A percentile compares a stretch with the other conserved stretches of the same genome.
Conservation (phyloP, 2,888 invertebrate species). For the Chelonus formosanus region DNA sequence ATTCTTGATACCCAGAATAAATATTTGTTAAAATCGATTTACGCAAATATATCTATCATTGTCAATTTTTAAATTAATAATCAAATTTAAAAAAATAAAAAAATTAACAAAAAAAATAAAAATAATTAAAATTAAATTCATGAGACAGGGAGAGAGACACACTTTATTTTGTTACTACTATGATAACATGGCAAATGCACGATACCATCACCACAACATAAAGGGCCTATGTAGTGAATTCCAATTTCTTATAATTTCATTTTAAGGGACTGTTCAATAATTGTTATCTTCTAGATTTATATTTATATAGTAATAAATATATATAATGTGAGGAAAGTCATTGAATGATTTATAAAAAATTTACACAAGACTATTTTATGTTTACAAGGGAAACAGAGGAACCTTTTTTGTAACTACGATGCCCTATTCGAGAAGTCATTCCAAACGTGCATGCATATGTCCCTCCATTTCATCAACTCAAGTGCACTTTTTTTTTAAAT, state of each 20-base stretch:
- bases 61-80: constrained; percentile 26
- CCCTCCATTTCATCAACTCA: constrained; percentile 57
- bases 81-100: constrained; percentile 8
- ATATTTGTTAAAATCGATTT: constrained; percentile 30
- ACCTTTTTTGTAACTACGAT: constrained; percentile 59
- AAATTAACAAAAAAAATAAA: constrained; percentile 32
- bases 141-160: constrained; percentile 44
- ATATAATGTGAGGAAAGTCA: constrained; percentile 10
- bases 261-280: background rate
- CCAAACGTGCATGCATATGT: constrained; percentile 63
- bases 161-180: constrained; percentile 50
- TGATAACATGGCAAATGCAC: constrained; percentile 63
- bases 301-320: constrained; percentile 42
- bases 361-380: constrained; percentile 62
- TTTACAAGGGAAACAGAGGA: constrained; percentile 63
- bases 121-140: constrained; percentile 26
- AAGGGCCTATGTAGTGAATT: constrained; percentile 50
- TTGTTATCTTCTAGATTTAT: constrained; percentile 40
- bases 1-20: constrained; percentile 23
- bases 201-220: constrained; percentile 65
- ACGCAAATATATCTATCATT: constrained; percentile 7
- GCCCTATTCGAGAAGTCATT: constrained; percentile 56
- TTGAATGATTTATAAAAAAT: constrained; percentile 25
- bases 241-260: too few relatives aligned
- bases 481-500: constrained; percentile 42